phyloP scores from a whole-genome alignment of 2,888 invertebrate species.

The Eueremaeus valkanovi region DNA sequence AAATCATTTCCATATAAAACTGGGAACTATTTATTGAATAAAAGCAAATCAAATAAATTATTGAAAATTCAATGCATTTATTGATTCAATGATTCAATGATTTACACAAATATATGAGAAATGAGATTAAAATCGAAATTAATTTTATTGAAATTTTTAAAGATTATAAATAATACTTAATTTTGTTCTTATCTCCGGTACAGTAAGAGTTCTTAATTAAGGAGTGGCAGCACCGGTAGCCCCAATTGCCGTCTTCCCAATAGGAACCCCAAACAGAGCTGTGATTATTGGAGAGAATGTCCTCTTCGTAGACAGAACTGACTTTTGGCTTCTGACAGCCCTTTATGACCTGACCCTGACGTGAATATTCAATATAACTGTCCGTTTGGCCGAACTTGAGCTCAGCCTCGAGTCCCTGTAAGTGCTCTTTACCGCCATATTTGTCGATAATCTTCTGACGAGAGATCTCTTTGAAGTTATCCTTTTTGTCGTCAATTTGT shows the following conservation, averaged over 20 bases:
- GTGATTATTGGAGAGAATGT: conserved; percentile 86
- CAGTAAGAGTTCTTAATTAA: conserved; percentile 81
- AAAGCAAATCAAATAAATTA: no score
- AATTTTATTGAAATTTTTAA: not conserved
- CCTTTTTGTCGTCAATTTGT: conserved; percentile 83
- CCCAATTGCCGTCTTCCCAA: conserved; percentile 92
- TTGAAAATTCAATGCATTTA: not conserved
- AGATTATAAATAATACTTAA: conserved; percentile 3
- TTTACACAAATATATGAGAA: not conserved
- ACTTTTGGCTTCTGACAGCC: conserved; percentile 84
- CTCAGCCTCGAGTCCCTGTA: conserved; percentile 71
- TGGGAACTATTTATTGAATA: no score
- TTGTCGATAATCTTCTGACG: conserved; percentile 75
- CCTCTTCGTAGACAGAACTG: conserved; percentile 87
- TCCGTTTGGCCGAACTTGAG: conserved; percentile 90
- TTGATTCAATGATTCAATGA: not conserved
- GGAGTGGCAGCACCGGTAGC: conserved; percentile 91
- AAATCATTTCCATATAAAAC: no score
- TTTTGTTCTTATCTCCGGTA: conserved; percentile 62
- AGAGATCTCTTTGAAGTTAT: conserved; percentile 79
- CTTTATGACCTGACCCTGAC: conserved; percentile 73
- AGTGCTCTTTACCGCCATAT: conserved; percentile 92
- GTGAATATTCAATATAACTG: conserved; percentile 88
- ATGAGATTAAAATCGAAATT: not conserved
- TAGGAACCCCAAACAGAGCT: conserved; percentile 92